A percentile compares a stretch with the other conserved stretches of the same genome.
Conservation (phyloP, 2,797 vertebrate species). For the Sparus aurata region DNA sequence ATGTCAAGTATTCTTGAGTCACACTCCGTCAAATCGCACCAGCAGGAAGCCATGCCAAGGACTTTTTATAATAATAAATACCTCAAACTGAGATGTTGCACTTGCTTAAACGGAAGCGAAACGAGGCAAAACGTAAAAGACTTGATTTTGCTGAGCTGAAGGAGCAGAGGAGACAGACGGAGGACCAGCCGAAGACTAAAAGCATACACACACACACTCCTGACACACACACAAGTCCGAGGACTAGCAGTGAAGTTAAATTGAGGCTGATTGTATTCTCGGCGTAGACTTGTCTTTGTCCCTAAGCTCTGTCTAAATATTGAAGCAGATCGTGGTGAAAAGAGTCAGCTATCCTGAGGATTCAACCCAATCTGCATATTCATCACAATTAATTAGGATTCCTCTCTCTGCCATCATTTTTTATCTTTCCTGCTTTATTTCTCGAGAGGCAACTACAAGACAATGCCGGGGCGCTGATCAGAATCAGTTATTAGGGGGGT, state of each 20-base stretch:
- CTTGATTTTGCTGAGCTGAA: slow-evolving; percentile 28
- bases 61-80: slow-evolving; percentile 28
- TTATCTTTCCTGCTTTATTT: slow-evolving; percentile 81
- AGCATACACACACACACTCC: slow-evolving; percentile 1
- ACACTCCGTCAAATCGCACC: slow-evolving; percentile 32
- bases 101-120: slow-evolving; percentile 21
- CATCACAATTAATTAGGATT: slow-evolving; percentile 85
- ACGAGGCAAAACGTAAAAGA: slow-evolving; percentile 16
- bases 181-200: slow-evolving; percentile 45
- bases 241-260: slow-evolving; percentile 67
- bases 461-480: slow-evolving; percentile 78
- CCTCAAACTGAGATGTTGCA: slow-evolving; percentile 27
- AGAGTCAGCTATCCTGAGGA: slow-evolving; percentile 80
- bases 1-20: background rate
- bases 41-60: slow-evolving; percentile 11
- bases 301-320: slow-evolving; percentile 83
- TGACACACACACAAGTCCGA: slow-evolving; percentile 38
- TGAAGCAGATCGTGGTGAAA: slow-evolving; percentile 79
- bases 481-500: slow-evolving; percentile 78
- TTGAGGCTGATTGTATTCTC: slow-evolving; percentile 79
- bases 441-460: slow-evolving; percentile 80
- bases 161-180: slow-evolving; percentile 38
- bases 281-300: slow-evolving; percentile 73
- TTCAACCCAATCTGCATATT: slow-evolving; percentile 86
- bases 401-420: slow-evolving; percentile 76